Percentiles rank a stretch among this genome's conserved stretches.
Conservation (phyloP, 2,797 vertebrate genomes). For the Anas acuta region DNA sequence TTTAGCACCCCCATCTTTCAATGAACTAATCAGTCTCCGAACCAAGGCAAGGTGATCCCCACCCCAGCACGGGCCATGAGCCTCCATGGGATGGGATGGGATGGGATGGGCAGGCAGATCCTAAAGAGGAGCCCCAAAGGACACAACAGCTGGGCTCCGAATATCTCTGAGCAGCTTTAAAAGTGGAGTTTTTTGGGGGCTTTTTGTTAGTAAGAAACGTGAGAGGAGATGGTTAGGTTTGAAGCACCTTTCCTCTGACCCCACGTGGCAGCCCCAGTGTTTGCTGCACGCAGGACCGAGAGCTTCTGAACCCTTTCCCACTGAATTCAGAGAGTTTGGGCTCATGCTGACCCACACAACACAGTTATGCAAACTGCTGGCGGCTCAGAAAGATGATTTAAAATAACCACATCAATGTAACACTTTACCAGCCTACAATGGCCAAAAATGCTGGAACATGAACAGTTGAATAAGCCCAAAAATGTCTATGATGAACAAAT, state of each 20-base stretch:
- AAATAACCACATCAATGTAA: fast-evolving
- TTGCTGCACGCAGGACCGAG: neutral
- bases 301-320: fast-evolving
- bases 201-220: neutral
- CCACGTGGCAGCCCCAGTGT: neutral
- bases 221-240: neutral
- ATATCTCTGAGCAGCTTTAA: neutral
- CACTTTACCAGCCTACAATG: fast-evolving
- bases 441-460: neutral
- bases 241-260: neutral
- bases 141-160: neutral
- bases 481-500: neutral
- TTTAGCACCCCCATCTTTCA: slow-evolving; percentile 25
- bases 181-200: fast-evolving
- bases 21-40: neutral
- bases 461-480: neutral
- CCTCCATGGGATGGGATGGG: neutral
- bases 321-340: neutral
- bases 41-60: neutral
- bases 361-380: neutral
- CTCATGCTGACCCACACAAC: fast-evolving
- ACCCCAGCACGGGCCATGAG: neutral
- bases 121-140: neutral
- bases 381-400: neutral
- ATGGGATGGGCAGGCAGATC: neutral